Evolutionary conservation across 2,797 vertebrate species (phyloP).

Genomic region (Platalea minor): DNA sequence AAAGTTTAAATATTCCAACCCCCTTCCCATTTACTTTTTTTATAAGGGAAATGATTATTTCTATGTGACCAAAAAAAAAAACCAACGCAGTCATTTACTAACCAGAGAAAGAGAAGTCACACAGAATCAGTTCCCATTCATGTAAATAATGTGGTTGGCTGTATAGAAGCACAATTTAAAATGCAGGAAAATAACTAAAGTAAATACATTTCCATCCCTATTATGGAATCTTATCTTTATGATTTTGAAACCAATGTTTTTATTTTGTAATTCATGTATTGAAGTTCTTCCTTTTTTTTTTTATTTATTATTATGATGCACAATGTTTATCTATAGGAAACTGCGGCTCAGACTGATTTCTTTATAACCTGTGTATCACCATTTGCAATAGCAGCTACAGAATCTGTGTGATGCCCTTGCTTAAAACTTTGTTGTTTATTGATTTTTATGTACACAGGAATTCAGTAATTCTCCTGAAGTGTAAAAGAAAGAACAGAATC

Average conservation of each 20-base stretch:
- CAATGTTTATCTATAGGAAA: accelerated
- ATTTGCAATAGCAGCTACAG: not conserved
- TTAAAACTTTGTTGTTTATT: not conserved
- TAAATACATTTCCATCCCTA: not conserved
- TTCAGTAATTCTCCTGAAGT: not conserved
- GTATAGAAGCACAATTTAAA: not conserved
- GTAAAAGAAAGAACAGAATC: not conserved
- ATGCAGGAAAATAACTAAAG: not conserved
- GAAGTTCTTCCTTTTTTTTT: not conserved
- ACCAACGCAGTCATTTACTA: not conserved
- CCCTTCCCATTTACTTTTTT: not conserved
- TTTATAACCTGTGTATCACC: not conserved
- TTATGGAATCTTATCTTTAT: not conserved
- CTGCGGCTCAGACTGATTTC: not conserved
- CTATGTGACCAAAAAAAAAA: not conserved
- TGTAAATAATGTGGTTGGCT: not conserved
- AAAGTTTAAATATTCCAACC: not conserved
- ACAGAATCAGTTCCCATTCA: not conserved
- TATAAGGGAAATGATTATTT: not conserved
- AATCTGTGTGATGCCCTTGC: not conserved
- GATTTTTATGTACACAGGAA: not conserved
- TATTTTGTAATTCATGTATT: not conserved
- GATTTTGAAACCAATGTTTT: not conserved
- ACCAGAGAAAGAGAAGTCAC: not conserved
- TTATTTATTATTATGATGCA: not conserved